Evolutionary conservation across 2,797 vertebrate species (phyloP).

Genomic region (Amphiprion clarkii): DNA sequence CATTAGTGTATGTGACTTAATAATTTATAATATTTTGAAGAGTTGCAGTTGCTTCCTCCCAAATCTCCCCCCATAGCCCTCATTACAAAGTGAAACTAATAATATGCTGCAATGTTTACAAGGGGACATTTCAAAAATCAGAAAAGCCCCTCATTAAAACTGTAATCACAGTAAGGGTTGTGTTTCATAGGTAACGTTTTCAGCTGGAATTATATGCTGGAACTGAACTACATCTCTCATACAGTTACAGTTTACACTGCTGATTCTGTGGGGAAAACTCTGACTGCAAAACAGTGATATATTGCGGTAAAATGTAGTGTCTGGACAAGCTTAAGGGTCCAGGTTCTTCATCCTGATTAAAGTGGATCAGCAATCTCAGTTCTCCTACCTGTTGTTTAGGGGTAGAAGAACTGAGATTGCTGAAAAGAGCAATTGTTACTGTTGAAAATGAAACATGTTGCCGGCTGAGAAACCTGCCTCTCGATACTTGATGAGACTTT

Average conservation of each 20-base stretch:
- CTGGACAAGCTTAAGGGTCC: too few species aligned
- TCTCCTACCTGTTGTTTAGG: too few species aligned
- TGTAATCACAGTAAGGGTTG: background rate
- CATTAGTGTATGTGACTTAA: background rate
- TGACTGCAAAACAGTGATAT: too few species aligned
- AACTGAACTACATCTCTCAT: background rate
- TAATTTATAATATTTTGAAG: conserved; percentile 12
- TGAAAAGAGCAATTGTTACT: too few species aligned
- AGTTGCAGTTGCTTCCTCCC: background rate
- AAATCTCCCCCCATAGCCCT: conserved; percentile 7
- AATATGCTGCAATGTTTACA: background rate
- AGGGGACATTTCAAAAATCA: background rate
- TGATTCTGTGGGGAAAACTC: background rate
- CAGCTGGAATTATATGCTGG: conserved; percentile 7
- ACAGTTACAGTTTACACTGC: background rate
- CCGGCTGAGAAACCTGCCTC: too few species aligned
- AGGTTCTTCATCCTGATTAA: too few species aligned
- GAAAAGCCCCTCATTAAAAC: background rate
- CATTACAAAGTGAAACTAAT: conserved; percentile 30
- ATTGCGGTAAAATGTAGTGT: too few species aligned
- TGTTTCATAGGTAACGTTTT: background rate
- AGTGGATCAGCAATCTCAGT: too few species aligned
- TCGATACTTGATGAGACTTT: too few species aligned
- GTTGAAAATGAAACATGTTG: too few species aligned
- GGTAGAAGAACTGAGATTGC: too few species aligned